These are phyloP conservation scores for Stictocephala bisonia DNA, from an alignment of 2,888 invertebrate genomes.

Conservation along the genomic window DNA sequence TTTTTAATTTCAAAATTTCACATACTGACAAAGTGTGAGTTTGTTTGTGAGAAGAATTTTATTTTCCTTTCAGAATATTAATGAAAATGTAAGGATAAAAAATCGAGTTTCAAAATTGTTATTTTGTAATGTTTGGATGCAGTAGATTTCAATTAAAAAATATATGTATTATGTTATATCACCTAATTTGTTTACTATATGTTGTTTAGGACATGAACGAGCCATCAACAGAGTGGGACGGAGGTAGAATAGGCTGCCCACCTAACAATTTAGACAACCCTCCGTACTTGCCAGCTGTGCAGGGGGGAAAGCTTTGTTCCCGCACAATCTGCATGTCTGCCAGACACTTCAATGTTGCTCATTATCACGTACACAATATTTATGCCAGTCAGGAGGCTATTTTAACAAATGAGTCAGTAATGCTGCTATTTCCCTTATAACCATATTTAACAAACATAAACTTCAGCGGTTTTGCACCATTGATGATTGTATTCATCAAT, in stretches of 20 bases:
- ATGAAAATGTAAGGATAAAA: too few species aligned
- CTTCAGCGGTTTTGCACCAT: background rate
- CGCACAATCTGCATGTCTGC: constrained; percentile 87
- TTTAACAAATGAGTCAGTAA: constrained; percentile 75
- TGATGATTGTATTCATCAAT: too few species aligned
- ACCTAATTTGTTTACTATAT: background rate
- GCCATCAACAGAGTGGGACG: constrained; percentile 83
- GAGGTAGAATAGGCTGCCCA: constrained; percentile 70
- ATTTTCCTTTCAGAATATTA: too few species aligned
- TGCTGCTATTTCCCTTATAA: background rate
- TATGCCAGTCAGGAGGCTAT: constrained; percentile 81
- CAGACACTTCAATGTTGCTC: constrained; percentile 73
- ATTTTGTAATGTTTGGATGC: too few species aligned
- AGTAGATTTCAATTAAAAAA: background rate
- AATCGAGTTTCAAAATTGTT: too few species aligned
- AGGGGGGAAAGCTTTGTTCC: constrained; percentile 71
- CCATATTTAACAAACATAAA: too few species aligned
- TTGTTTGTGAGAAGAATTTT: too few species aligned
- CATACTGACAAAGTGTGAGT: too few species aligned
- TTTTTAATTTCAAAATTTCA: too few species aligned
- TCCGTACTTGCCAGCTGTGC: constrained; percentile 75
- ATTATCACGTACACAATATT: constrained; percentile 83
- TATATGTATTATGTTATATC: background rate
- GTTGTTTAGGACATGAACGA: constrained; percentile 84
- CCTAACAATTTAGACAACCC: constrained; percentile 71